Percentiles rank a stretch among this genome's conserved stretches.
Conservation (phyloP, 2,888 invertebrate genomes). For the Eupsilia transversa region DNA sequence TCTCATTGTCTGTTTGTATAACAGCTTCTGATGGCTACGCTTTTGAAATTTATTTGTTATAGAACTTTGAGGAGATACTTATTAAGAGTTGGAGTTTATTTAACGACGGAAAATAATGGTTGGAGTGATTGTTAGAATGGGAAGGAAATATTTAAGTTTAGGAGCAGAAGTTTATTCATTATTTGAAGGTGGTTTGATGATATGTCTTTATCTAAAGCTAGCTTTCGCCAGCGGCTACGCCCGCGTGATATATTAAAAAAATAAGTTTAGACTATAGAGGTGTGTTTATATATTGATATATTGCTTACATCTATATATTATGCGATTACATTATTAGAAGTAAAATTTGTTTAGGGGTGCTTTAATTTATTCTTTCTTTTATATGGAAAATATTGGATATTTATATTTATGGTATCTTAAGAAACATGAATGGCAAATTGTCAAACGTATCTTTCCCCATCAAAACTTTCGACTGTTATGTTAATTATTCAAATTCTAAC, state of each 20-base stretch:
- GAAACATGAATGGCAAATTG: neutral
- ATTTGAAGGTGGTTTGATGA: neutral
- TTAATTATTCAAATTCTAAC: slow-evolving; percentile 27
- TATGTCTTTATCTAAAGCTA: neutral
- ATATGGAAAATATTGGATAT: neutral
- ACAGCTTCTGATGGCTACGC: slow-evolving; percentile 51
- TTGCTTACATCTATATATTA: neutral
- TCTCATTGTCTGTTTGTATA: slow-evolving; percentile 52
- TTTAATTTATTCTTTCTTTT: no score
- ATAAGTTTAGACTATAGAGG: no score
- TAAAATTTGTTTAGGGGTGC: neutral
- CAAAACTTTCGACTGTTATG: slow-evolving; percentile 22
- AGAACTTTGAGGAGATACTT: slow-evolving; percentile 48
- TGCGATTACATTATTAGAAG: neutral
- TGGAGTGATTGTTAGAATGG: neutral
- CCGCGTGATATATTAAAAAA: no score
- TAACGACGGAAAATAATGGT: slow-evolving; percentile 24
- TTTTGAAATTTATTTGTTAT: slow-evolving; percentile 61
- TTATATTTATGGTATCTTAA: no score
- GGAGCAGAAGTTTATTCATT: slow-evolving; percentile 3
- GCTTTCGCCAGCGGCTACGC: no score
- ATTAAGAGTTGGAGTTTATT: slow-evolving; percentile 52
- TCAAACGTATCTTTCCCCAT: neutral
- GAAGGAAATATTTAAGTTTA: slow-evolving; percentile 8
- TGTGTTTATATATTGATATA: neutral